phyloP scores from a whole-genome alignment of 2,888 invertebrate species.

The Cinara cedri region DNA sequence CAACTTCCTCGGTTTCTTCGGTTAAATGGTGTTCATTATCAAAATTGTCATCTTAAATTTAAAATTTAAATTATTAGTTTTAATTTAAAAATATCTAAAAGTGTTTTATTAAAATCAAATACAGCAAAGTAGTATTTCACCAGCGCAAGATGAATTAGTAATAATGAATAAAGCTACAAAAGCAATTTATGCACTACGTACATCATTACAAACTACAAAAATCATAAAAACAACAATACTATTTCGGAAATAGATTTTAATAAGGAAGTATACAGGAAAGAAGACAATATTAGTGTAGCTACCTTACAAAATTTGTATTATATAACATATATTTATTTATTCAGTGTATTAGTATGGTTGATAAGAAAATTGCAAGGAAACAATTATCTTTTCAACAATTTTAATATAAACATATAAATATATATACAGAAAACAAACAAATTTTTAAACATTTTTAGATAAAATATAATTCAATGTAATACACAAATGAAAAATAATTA shows the following conservation, averaged over 20 bases:
- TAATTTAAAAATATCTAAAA: constrained; percentile 7
- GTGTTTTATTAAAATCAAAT: neutral
- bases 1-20: neutral
- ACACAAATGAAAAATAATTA: neutral
- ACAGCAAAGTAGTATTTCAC: constrained; percentile 1
- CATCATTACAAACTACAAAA: neutral
- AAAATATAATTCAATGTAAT: neutral
- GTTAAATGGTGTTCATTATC: neutral
- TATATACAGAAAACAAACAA: neutral
- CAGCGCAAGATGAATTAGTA: neutral
- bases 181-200: neutral
- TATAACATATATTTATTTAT: no score
- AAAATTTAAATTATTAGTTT: constrained; percentile 27
- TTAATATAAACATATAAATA: neutral
- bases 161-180: neutral
- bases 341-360: neutral
- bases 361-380: constrained; percentile 49
- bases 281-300: neutral
- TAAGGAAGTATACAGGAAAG: neutral
- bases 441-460: neutral
- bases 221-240: neutral
- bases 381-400: constrained; percentile 28
- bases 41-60: constrained; percentile 34
- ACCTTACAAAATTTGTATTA: no score
- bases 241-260: no score